phyloP scores from a whole-genome alignment of 2,888 invertebrate genomes.

The Entomobrya proxima region DNA sequence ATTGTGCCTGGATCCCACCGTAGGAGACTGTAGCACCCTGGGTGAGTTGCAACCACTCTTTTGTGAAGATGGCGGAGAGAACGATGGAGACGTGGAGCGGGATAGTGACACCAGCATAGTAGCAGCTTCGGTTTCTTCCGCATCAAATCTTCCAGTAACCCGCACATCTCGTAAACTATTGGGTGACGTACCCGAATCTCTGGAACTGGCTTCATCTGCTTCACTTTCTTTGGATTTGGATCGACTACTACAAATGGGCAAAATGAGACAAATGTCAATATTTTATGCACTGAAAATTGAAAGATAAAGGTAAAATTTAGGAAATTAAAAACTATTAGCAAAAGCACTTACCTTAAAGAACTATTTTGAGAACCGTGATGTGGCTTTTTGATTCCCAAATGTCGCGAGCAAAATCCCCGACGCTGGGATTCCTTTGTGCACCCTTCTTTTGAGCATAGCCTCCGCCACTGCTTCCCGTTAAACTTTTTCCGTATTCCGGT shows the following conservation, averaged over 20 bases:
- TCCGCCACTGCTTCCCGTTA: slow-evolving; percentile 99
- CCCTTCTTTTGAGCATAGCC: slow-evolving; percentile 95
- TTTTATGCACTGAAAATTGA: too few species aligned
- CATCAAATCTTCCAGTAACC: slow-evolving; percentile 87
- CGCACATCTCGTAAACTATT: slow-evolving; percentile 72
- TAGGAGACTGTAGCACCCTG: slow-evolving; percentile 83
- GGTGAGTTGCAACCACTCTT: slow-evolving; percentile 83
- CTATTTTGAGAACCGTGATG: slow-evolving; percentile 77
- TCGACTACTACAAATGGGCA: slow-evolving; percentile 56
- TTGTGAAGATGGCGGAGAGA: slow-evolving; percentile 83
- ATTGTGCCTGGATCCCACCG: slow-evolving; percentile 87
- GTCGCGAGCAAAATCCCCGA: slow-evolving; percentile 96
- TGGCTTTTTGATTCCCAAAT: slow-evolving; percentile 89
- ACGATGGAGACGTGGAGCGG: slow-evolving; percentile 92
- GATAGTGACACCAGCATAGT: slow-evolving; percentile 92
- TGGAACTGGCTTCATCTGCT: slow-evolving; percentile 74
- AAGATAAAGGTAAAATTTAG: too few species aligned
- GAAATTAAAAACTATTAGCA: too few species aligned
- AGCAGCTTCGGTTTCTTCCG: slow-evolving; percentile 97
- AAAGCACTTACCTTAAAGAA: slow-evolving; percentile 62
- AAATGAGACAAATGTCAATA: neutral
- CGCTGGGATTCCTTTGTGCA: slow-evolving; percentile 98
- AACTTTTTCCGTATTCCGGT: slow-evolving; percentile 99
- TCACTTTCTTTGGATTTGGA: slow-evolving; percentile 75
- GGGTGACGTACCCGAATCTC: slow-evolving; percentile 75